Evolutionary conservation across 1,140 invertebrate genomes (phyloP), one percentile per base, ranked within the genome.

Genomic region (Aphelinus atriplicis): DNA sequence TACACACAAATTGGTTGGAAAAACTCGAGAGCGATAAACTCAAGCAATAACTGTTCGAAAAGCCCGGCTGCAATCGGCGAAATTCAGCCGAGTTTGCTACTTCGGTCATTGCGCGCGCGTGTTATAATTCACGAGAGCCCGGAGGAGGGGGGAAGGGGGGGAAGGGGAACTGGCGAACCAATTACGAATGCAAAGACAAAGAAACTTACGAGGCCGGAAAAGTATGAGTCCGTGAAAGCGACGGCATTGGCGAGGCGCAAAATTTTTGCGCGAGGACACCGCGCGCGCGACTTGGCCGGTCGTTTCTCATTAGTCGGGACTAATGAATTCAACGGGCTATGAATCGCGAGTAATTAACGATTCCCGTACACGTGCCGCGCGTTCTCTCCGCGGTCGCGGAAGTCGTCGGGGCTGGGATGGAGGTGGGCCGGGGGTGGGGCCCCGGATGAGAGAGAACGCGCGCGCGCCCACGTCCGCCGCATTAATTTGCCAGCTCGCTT

Each of bases 261-360:
- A 26, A 26, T 0, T 26, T 26, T 26, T 26, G 26, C 26, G 26
- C 26, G 26, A 26, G 26, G 26, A 26, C 26, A 26, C 26, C 26
- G 26, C 26, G 26, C 26, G 26, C 26, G 2, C 10, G 45, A 55
- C 45, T 55, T 50, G 45, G 53, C 26, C 56, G 48, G 46, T 60
- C 47, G 47, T 72, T 65, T 65, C 51, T 62, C 45, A 62, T 62
- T 74, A 67, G 4, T 1, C 26, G 5, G 4, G 5, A 26, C 10
- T 57, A 71, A 75, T 75, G 61, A 75, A 75, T 71, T 67, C 66
- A 60, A 50, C 9, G 4, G 4, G 61, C 61, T 66, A 60, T 66
- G 46, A 71, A 76, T 76, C 57, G 26, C 26, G 10, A 48, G 45
- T 64, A 65, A 75, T 70, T 70, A 70, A 69, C 58, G 63, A 69